Conservation (phyloP, 2,113 vertebrate species). For the Paradisaea rubra region DNA sequence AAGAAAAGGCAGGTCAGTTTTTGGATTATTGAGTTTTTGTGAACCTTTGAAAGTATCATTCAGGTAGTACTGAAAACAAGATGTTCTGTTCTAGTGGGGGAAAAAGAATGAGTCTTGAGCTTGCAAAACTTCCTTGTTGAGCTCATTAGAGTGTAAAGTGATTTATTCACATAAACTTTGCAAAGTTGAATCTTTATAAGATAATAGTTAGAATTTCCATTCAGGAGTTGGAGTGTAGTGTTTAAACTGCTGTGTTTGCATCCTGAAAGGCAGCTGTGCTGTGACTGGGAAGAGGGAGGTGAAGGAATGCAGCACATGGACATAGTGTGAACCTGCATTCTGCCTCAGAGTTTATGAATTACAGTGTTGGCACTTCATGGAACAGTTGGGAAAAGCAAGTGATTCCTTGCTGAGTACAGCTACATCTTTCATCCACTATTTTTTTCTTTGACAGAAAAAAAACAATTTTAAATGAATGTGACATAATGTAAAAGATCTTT, state of each 20-base stretch:
- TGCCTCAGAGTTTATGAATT: background rate
- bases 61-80: background rate
- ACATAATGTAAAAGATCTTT: background rate
- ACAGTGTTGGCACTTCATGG: background rate
- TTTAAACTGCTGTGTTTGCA: background rate
- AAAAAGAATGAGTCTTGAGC: background rate
- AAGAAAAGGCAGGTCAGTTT: conserved; percentile 72
- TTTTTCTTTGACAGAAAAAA: background rate
- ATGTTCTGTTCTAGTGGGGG: background rate
- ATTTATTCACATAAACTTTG: background rate
- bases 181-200: background rate
- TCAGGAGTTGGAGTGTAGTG: background rate
- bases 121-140: background rate
- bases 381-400: background rate
- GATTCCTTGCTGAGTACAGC: background rate
- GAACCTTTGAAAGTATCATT: background rate
- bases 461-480: background rate
- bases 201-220: background rate
- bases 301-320: background rate
- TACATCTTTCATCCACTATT: background rate
- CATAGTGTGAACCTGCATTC: background rate
- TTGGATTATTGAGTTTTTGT: background rate
- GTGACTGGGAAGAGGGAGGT: background rate
- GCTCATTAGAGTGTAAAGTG: background rate
- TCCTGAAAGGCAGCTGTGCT: background rate